Conservation (phyloP, 2,113 vertebrate species). For the Rhinichthys klamathensis region DNA sequence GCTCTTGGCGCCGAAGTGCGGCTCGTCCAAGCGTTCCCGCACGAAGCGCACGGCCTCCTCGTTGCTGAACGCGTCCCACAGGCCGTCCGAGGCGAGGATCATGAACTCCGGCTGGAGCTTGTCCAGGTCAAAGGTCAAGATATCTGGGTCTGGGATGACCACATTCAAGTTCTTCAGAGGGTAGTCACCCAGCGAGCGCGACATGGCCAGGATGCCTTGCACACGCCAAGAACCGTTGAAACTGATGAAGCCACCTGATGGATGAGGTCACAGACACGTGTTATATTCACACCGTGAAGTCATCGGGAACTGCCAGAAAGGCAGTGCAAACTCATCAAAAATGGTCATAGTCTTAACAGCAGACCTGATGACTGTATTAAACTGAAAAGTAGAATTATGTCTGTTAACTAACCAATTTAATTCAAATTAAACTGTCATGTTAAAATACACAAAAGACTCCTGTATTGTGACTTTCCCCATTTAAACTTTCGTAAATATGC, state of each 20-base stretch:
- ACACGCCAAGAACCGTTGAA: constrained; percentile 98
- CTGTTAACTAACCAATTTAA: neutral
- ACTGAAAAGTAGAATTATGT: neutral
- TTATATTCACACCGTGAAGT: neutral
- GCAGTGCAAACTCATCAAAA: neutral
- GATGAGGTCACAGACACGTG: neutral
- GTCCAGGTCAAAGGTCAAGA: constrained; percentile 95
- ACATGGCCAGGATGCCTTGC: constrained; percentile 98
- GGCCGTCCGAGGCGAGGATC: constrained; percentile 96
- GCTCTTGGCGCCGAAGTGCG: constrained; percentile 97
- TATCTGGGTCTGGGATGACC: constrained; percentile 92
- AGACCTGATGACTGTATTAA: neutral
- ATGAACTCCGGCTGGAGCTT: constrained; percentile 98
- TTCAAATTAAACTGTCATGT: neutral
- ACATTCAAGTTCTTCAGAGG: constrained; percentile 98
- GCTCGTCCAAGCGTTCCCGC: constrained; percentile 94
- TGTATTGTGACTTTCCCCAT: neutral
- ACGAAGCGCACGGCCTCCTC: constrained; percentile 97
- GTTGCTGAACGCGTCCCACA: constrained; percentile 99
- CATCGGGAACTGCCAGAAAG: neutral
- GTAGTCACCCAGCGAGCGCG: constrained; percentile 95
- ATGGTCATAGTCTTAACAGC: neutral
- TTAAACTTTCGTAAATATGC: neutral
- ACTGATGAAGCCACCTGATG: constrained; percentile 96
- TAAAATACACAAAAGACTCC: neutral